Evolutionary conservation across 2,113 vertebrate species (phyloP).

Genomic region (Leptosomus discolor): DNA sequence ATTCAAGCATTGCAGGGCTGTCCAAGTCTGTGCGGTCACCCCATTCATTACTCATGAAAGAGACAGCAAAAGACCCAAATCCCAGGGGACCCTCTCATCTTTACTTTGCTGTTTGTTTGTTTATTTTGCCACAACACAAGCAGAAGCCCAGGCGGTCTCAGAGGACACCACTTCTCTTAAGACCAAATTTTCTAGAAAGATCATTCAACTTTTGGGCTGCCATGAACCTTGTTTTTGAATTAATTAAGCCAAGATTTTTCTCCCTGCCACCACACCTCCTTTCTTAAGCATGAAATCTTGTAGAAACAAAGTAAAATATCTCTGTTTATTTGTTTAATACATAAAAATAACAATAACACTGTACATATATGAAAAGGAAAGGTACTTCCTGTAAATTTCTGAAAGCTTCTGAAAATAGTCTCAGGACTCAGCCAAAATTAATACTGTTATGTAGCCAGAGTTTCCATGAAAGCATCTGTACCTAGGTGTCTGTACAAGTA

Average conservation of each 20-base stretch:
- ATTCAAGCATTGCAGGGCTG: neutral
- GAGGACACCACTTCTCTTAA: conserved; percentile 14
- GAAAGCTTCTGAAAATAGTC: conserved; percentile 69
- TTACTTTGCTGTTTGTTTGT: conserved; percentile 70
- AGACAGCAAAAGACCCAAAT: conserved; percentile 56
- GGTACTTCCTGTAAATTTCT: conserved; percentile 62
- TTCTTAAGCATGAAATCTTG: neutral
- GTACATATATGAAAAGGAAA: conserved; percentile 60
- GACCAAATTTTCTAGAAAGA: conserved; percentile 65
- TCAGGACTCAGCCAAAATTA: conserved; percentile 61
- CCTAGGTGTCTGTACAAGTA: conserved; percentile 56
- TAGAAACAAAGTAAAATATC: neutral
- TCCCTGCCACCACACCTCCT: neutral
- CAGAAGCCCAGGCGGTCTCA: conserved; percentile 8
- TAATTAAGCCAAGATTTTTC: neutral
- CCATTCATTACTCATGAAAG: conserved; percentile 73
- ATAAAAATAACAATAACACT: conserved; percentile 54
- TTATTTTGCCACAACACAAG: conserved; percentile 61
- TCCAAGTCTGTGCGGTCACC: conserved; percentile 65
- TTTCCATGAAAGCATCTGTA: conserved; percentile 69
- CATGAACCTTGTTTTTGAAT: neutral
- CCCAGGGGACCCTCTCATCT: conserved; percentile 62
- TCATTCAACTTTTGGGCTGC: neutral
- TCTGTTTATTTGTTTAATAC: neutral
- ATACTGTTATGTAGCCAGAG: conserved; percentile 49